These are phyloP conservation scores for Pyrrhia umbra DNA, from an alignment of 2,888 invertebrate genomes.

Conservation along the genomic window DNA sequence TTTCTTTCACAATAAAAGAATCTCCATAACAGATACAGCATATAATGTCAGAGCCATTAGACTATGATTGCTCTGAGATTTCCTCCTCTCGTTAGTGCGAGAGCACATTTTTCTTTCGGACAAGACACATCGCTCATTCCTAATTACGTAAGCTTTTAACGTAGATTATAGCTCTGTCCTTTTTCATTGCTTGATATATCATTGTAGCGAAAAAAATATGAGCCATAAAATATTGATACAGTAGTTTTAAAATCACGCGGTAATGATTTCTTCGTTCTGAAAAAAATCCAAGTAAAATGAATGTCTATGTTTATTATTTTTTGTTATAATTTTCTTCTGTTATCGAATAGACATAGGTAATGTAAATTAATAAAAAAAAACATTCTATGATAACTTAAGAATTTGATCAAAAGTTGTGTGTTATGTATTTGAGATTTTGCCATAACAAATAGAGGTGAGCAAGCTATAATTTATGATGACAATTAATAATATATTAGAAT, in stretches of 20 bases:
- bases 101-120: conserved; percentile 68
- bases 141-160: conserved; percentile 67
- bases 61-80: conserved; percentile 53
- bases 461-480: background rate
- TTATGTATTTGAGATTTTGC: no score
- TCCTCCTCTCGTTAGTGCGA: conserved; percentile 61
- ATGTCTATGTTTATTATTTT: no score
- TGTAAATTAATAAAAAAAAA: no score
- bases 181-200: conserved; percentile 20
- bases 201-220: background rate
- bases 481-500: background rate
- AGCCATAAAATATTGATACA: background rate
- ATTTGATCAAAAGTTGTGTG: background rate
- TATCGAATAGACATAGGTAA: no score
- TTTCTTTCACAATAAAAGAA: background rate
- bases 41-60: conserved; percentile 51
- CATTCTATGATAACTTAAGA: no score
- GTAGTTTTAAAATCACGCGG: background rate
- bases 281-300: no score
- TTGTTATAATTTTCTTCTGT: no score
- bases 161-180: conserved; percentile 19
- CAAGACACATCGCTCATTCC: conserved; percentile 71
- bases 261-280: no score
- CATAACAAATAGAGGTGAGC: background rate
- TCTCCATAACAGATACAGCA: conserved; percentile 10